A percentile compares a stretch with the other conserved stretches of the same genome.
These are phyloP conservation scores for Diacarnus erythraeanus DNA, from an alignment of 37 sponge, comb jelly and placozoan genomes.

Conservation along the genomic window DNA sequence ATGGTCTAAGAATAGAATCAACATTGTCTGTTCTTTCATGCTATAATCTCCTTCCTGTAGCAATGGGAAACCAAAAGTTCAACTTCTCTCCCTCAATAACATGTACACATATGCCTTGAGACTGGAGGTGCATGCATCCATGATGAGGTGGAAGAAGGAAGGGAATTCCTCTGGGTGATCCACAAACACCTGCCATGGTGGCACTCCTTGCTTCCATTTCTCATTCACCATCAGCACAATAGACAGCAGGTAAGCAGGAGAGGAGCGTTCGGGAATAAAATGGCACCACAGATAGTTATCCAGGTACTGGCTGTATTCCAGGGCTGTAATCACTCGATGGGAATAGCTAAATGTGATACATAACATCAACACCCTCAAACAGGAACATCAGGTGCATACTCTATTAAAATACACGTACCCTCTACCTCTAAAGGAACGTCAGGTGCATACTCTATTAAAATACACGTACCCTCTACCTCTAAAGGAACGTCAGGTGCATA, in stretches of 20 bases:
- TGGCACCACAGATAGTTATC: slow-evolving; percentile 96
- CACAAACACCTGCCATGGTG: slow-evolving; percentile 78
- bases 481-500: too few species aligned
- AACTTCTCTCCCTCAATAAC: background rate
- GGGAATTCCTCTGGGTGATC: slow-evolving; percentile 51
- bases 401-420: too few species aligned
- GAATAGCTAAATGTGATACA: slow-evolving; percentile 56
- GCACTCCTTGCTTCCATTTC: slow-evolving; percentile 92
- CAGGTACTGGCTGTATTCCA: slow-evolving; percentile 97
- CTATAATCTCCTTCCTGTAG: slow-evolving; percentile 37
- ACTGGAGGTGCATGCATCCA: slow-evolving; percentile 14
- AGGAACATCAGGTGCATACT: background rate
- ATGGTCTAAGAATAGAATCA: slow-evolving; percentile 90
- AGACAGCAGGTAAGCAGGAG: slow-evolving; percentile 80
- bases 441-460: too few species aligned
- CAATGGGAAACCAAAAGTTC: background rate
- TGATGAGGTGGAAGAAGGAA: slow-evolving; percentile 31
- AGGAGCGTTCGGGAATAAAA: slow-evolving; percentile 66
- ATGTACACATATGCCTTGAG: slow-evolving; percentile 14
- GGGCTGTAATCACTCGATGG: slow-evolving; percentile 53
- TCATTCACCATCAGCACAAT: slow-evolving; percentile 96
- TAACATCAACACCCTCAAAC: background rate
- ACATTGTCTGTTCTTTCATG: slow-evolving; percentile 80
- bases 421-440: too few species aligned
- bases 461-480: too few species aligned